phyloP scores from a whole-genome alignment of 1,140 invertebrate species.

The Ladona fulva region DNA sequence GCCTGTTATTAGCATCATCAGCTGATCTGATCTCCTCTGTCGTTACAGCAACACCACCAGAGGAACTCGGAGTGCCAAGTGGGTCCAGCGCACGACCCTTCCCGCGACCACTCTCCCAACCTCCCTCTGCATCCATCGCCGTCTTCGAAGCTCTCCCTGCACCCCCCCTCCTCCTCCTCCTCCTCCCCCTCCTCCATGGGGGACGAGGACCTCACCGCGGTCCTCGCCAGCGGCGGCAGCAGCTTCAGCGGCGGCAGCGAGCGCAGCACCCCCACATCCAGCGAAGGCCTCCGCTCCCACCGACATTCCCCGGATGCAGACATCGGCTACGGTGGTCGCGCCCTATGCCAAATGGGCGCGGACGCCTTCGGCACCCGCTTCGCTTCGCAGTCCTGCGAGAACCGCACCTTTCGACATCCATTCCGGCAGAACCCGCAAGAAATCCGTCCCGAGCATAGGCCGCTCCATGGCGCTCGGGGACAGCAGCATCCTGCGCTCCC shows the following conservation, averaged over 20 bases:
- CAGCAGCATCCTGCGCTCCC: neutral
- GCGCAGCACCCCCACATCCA: constrained; percentile 37
- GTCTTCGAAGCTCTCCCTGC: constrained; percentile 47
- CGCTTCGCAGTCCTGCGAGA: too few relatives aligned
- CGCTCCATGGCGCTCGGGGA: neutral
- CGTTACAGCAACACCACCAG: constrained; percentile 16
- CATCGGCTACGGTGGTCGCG: neutral
- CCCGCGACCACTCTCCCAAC: constrained; percentile 59
- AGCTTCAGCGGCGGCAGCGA: constrained; percentile 33
- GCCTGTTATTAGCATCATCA: too few relatives aligned
- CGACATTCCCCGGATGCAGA: neutral
- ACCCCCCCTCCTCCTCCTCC: constrained; percentile 50
- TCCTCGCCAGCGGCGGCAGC: constrained; percentile 10
- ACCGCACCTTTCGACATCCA: too few relatives aligned
- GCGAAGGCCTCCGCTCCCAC: too few relatives aligned
- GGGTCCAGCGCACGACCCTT: constrained; percentile 56
- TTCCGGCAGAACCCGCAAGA: too few relatives aligned
- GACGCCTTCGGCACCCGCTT: too few relatives aligned
- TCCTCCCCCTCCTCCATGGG: constrained; percentile 45
- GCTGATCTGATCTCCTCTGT: too few relatives aligned
- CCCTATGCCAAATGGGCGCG: neutral
- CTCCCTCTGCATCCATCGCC: too few relatives aligned
- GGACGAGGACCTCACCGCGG: constrained; percentile 31
- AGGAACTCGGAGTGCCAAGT: constrained; percentile 36
- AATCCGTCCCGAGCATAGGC: too few relatives aligned